Base-by-base conservation (phyloP, 2,113 vertebrate genomes). In the Laticauda laticaudata region DNA sequence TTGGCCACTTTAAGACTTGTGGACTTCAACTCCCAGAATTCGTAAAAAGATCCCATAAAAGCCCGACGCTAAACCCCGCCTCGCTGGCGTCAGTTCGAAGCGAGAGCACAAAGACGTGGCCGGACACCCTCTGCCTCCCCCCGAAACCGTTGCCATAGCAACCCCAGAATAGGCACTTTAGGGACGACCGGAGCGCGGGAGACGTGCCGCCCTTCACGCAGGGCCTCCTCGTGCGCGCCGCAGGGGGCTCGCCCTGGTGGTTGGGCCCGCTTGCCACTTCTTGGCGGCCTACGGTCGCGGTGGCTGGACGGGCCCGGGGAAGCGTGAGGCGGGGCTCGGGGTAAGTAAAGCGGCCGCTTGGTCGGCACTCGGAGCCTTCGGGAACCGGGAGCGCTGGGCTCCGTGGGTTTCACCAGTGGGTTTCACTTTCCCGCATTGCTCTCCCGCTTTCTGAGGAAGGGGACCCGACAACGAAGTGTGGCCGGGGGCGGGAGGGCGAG, bases 171-270 rank as follows among this genome's bases (percentile, higher is more conserved):
- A 18, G 18, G 39, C 29, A 15, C 2, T 81, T 43, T 9, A 45
- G 23, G 34, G 56, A 39, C 10, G 43, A 20, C 34, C 34, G 11
- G 34, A 2, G 21, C 53, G 54, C n/a, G 39, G 43, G 61, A 29
- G 81, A 92, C 92, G 88, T 93, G 92, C 88, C 6, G 21, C 43
- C 18, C 55, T 24, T 51, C 92, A 86, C 92, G 75, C 75, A 61
- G 88, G 8, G 54, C 69, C 20, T 39, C 88, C 21, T 21, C 43
- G 23, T 7, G 8, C 26, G 59, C 56, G 51, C 20, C 1, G 39
- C 23, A 3, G 11, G 6, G 59, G 5, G 18, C 57, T n/a, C 39
- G 21, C 20, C 39, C n/a, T 51, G 5, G 48, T 4, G 51, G 61
- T 18, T 0, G 24, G 53, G 69, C 39, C 69, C 43, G 88, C 54